These are phyloP conservation scores for Erythrolamprus reginae DNA, from an alignment of 2,113 vertebrate genomes.

Conservation along the genomic window DNA sequence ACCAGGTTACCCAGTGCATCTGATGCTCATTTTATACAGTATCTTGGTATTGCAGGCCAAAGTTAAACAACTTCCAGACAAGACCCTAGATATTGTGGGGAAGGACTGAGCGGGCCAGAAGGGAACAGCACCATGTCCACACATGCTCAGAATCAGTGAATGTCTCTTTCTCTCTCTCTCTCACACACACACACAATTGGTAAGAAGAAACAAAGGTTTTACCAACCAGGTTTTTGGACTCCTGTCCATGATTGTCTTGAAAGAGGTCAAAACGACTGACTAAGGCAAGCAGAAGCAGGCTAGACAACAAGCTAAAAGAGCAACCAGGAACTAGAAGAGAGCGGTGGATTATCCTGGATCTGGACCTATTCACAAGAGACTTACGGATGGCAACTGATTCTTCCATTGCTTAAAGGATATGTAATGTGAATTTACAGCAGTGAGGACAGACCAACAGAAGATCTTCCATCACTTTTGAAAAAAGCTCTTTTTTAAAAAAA, in stretches of 20 bases:
- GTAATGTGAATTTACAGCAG: neutral
- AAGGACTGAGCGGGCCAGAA: slow-evolving; percentile 15
- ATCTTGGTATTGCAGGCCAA: neutral
- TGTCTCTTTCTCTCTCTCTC: too few species aligned
- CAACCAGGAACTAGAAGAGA: slow-evolving; percentile 58
- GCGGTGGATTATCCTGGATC: neutral
- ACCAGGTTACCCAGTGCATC: neutral
- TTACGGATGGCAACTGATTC: neutral
- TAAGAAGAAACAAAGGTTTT: slow-evolving; percentile 7
- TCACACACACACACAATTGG: too few species aligned
- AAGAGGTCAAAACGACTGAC: slow-evolving; percentile 67
- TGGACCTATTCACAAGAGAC: rapidly evolving
- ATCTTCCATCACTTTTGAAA: neutral
- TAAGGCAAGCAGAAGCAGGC: slow-evolving; percentile 42
- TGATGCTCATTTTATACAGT: neutral
- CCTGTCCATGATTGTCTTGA: slow-evolving; percentile 45
- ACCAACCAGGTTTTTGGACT: slow-evolving; percentile 64
- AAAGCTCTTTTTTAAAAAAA: neutral
- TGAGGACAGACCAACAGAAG: neutral
- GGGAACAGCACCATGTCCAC: neutral
- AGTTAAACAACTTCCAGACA: neutral
- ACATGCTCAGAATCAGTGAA: slow-evolving; percentile 23
- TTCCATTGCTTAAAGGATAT: neutral
- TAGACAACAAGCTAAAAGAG: neutral
- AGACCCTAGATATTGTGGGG: neutral